Conservation (phyloP, 2,113 vertebrate genomes). For the Solea solea region DNA sequence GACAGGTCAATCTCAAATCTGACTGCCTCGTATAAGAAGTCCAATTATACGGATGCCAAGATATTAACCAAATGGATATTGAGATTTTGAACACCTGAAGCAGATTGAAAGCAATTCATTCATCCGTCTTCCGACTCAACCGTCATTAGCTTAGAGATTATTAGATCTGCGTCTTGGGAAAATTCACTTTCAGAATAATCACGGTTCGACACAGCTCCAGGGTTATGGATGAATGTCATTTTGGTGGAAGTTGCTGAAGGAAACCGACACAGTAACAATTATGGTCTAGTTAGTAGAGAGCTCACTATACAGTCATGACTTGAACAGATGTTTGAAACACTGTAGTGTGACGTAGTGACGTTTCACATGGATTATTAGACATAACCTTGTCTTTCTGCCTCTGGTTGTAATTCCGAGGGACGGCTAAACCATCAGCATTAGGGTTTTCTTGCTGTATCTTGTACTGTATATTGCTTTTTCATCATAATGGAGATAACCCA, state of each 20-base stretch:
- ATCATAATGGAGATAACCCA: no score
- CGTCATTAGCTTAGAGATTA: slow-evolving; percentile 44
- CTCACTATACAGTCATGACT: background rate
- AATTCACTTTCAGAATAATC: slow-evolving; percentile 54
- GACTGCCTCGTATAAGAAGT: no score
- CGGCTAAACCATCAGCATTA: no score
- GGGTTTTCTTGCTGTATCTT: no score
- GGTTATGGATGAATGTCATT: slow-evolving; percentile 41
- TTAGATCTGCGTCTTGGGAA: slow-evolving; percentile 45
- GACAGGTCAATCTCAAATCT: background rate
- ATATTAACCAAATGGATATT: slow-evolving; percentile 27
- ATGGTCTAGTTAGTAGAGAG: background rate
- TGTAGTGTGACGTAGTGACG: background rate
- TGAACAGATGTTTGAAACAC: slow-evolving; percentile 9
- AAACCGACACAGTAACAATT: slow-evolving; percentile 12
- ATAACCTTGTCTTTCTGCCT: background rate
- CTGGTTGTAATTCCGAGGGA: background rate
- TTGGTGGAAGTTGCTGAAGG: slow-evolving; percentile 5
- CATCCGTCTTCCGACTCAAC: slow-evolving; percentile 22
- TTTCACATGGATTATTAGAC: background rate
- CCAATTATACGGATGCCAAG: no score
- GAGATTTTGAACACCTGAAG: slow-evolving; percentile 40
- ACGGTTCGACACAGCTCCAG: slow-evolving; percentile 8
- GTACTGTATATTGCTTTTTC: no score
- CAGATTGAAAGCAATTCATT: slow-evolving; percentile 32